Evolutionary conservation across 2,888 invertebrate species (phyloP), one percentile per base, ranked within the genome.

Genomic region (Mythimna loreyi): DNA sequence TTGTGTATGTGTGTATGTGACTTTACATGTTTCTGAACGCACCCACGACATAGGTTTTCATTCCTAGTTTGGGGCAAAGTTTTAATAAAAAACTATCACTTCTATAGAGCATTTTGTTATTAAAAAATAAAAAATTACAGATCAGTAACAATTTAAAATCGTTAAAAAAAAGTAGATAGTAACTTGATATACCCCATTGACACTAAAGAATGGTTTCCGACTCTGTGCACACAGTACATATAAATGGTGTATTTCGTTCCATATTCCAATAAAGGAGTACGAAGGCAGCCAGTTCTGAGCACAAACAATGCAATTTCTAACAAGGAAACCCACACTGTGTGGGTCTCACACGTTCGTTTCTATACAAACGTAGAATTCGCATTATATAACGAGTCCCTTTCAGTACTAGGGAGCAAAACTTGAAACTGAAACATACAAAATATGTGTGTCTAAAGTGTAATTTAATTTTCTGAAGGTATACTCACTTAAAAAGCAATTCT

Each of bases 291-390:
- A 36, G 75, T 67, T 52, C 49, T 45, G 30, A 55, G 62, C 62
- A 52, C 78, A 62, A 78, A 78, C 78, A 75, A 75, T 75, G 55
- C 78, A 56, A 67, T 67, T 70, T 28, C 78, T 72, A 78, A 75
- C 78, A 78, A 75, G 75, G 78, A 67, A 75, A 36, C 67, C 67
- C 30, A 47, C 45, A 28, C 50, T 78, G 47, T 72, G 62, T 72
- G 11, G 43, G 58, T 66, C 21, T 62, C 78, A 67, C 66, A 55
- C 73, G 57, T 59, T 36, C 23, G 3, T 11, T 30, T 13, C 23
- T 75, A 53, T 33, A 63, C 21, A 47, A 52, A 50, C 36, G 30
- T 73, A 52, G 53, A 30, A 70, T 59, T 28, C 45, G 59, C 23
- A 78, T 56, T 78, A 55, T 75, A 33, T 40, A 58, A 21, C 19